Evolutionary conservation across 2,113 vertebrate genomes (phyloP), one percentile per base, ranked within the genome.

Genomic region (Actenoides lindsayi): DNA sequence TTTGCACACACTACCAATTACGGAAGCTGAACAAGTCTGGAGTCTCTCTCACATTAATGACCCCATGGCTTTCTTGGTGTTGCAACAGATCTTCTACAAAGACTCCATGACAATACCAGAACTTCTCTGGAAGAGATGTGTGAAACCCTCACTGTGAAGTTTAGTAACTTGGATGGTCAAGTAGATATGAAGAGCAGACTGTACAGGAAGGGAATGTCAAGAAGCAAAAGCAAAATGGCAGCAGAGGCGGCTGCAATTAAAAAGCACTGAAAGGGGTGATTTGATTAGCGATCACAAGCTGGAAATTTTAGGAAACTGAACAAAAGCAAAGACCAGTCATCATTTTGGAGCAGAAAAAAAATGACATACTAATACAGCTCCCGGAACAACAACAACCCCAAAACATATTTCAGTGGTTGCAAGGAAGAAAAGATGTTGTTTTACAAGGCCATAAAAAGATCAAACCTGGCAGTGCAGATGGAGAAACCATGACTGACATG

Each of bases 151-250:
- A 53, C 0, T 39, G 19, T 16, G 42, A 94, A 48, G 56, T 0
- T 89, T 46, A 89, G 27, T 60, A 86, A 90, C 19, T 41, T 37
- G 51, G 16, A 87, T 65, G 69, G 64, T 24, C 42, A 87, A 86
- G 71, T 9, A 77, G 62, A 60, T 56, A 53, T 17, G 44, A 77
- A 87, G 24, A 85, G 53, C 31, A 83, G 59, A 37, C 19, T 73
- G 44, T n/a, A 83, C 9, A 31, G 0, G 23, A 37, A 91, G 7
- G 33, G 23, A 86, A 79, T 27, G 60, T 70, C 48, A 89, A 28
- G 39, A 91, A 75, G 57, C 14, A 83, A 93, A 90, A 89, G 64
- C n/a, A 63, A 91, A 91, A 84, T 27, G 50, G 62, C 85, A 95
- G 78, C 41, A 92, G 48, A 83, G 37, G 87, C 75, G 51, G n/a